Evolutionary conservation across 1,140 invertebrate genomes (phyloP).

Genomic region (Nasonia vitripennis): DNA sequence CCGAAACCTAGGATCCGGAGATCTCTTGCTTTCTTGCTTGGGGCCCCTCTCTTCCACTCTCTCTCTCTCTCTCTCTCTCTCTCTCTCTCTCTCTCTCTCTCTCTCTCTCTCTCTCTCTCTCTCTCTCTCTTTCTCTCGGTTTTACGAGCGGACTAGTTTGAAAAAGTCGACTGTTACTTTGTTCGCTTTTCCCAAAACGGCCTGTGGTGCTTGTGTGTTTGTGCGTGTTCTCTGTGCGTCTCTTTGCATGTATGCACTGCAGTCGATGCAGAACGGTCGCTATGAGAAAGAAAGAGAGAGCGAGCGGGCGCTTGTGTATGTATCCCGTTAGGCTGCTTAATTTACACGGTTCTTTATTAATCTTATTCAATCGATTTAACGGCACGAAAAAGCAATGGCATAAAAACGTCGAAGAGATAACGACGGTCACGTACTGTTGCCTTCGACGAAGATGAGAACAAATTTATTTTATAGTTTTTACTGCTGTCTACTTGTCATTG

Average conservation of each 20-base stretch:
- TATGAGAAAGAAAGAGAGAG: neutral
- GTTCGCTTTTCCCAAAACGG: slow-evolving; percentile 62
- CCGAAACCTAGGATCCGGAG: slow-evolving; percentile 68
- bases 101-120: slow-evolving; percentile 46
- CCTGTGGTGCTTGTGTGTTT: neutral
- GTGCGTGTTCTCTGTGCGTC: neutral
- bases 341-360: slow-evolving; percentile 33
- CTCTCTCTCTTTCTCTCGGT: slow-evolving; percentile 58
- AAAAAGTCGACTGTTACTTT: slow-evolving; percentile 73
- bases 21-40: slow-evolving; percentile 22
- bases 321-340: neutral
- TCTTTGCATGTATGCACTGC: neutral
- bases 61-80: neutral
- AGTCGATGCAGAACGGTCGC: neutral
- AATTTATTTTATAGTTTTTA: too few species aligned
- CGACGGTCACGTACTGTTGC: too few species aligned
- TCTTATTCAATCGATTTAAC: slow-evolving; percentile 30
- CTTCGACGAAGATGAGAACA: too few species aligned
- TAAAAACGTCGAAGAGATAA: neutral
- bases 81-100: slow-evolving; percentile 21
- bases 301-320: neutral
- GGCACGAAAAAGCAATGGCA: slow-evolving; percentile 38
- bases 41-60: neutral
- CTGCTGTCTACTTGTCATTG: too few species aligned
- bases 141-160: slow-evolving; percentile 73